phyloP scores from a whole-genome alignment of 2,888 invertebrate genomes.

The Sycophila texana region DNA sequence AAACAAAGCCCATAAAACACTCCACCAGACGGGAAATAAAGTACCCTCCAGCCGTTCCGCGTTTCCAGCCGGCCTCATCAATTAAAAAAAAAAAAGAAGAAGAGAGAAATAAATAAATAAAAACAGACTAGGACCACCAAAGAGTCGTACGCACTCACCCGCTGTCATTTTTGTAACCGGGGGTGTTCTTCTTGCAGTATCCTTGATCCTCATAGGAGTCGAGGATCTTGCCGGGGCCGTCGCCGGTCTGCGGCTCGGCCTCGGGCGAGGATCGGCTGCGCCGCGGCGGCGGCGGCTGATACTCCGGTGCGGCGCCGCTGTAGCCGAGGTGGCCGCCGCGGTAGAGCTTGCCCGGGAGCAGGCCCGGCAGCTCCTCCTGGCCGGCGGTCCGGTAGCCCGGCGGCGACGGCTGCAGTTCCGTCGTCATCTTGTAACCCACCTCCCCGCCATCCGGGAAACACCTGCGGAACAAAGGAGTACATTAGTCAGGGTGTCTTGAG shows the following conservation, averaged over 20 bases:
- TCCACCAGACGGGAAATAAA: too few relatives aligned
- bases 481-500: too few relatives aligned
- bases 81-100: constrained; percentile 21
- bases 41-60: too few relatives aligned
- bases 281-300: constrained; percentile 51
- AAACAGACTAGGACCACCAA: too few relatives aligned
- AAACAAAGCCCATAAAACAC: too few relatives aligned
- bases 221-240: constrained; percentile 59
- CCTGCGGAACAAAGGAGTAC: constrained; percentile 60
- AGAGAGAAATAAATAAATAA: constrained; percentile 40
- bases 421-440: constrained; percentile 75
- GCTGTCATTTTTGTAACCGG: constrained; percentile 74
- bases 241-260: constrained; percentile 52
- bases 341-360: constrained; percentile 58
- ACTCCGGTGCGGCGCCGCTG: constrained; percentile 45
- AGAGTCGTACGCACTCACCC: constrained; percentile 64
- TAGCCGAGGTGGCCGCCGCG: constrained; percentile 61
- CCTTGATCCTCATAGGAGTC: constrained; percentile 64
- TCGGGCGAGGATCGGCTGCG: constrained; percentile 29
- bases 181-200: constrained; percentile 72
- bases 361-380: constrained; percentile 70
- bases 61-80: background rate
- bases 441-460: constrained; percentile 75
- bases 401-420: constrained; percentile 75
- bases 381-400: constrained; percentile 72